Percentiles rank a stretch among this genome's conserved stretches.
Evolutionary conservation across 2,113 vertebrate genomes (phyloP).

Genomic region (Anser brachyrhynchus): DNA sequence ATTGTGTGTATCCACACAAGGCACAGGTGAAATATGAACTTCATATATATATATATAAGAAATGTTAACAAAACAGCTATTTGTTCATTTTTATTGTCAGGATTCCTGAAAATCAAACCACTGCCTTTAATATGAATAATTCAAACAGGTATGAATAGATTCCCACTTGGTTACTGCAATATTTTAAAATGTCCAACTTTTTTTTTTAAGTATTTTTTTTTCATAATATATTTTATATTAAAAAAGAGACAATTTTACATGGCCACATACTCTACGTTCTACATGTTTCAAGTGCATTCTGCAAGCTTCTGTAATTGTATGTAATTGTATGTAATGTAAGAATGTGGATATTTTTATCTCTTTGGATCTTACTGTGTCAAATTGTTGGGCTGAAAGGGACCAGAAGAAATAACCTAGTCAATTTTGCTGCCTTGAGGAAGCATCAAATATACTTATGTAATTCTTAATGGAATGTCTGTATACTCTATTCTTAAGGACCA

Average conservation of each 20-base stretch:
- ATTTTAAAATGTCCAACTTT: background rate
- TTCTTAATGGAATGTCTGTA: background rate
- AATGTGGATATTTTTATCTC: background rate
- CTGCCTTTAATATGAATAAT: background rate
- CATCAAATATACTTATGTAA: background rate
- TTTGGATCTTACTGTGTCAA: background rate
- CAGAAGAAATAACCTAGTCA: background rate
- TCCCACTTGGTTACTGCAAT: background rate
- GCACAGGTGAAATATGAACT: background rate
- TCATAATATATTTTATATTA: background rate
- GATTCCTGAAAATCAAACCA: background rate
- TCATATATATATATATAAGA: background rate
- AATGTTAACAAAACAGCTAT: background rate
- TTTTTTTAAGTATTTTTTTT: background rate
- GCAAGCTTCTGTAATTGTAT: background rate
- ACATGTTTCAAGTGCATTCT: background rate
- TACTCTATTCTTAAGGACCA: background rate
- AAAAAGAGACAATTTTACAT: background rate
- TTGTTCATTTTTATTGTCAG: background rate
- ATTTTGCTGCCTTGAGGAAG: background rate
- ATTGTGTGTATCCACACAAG: fast-evolving
- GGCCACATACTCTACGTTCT: background rate
- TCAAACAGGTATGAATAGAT: background rate
- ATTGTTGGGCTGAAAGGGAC: background rate
- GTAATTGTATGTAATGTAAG: no score